Evolutionary conservation across 2,888 invertebrate genomes (phyloP).

Genomic region (Panopea generosa): DNA sequence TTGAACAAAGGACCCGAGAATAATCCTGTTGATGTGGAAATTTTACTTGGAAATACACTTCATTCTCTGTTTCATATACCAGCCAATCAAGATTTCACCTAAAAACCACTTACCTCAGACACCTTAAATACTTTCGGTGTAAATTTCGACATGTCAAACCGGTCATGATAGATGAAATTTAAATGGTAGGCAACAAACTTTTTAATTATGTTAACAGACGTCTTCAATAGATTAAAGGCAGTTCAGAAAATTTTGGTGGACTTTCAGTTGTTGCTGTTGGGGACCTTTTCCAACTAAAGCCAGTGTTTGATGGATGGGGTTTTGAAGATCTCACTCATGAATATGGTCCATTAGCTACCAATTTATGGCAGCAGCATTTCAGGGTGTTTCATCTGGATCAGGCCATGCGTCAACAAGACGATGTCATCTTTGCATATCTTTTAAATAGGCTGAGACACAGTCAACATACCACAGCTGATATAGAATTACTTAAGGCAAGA

Average conservation of each 20-base stretch:
- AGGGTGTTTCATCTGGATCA: constrained; percentile 38
- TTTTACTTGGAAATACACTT: constrained; percentile 55
- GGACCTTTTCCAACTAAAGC: constrained; percentile 55
- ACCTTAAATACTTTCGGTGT: constrained; percentile 32
- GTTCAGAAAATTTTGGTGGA: constrained; percentile 41
- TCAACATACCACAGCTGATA: constrained; percentile 10
- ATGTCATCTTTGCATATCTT: constrained; percentile 44
- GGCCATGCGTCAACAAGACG: constrained; percentile 54
- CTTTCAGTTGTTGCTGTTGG: constrained; percentile 48
- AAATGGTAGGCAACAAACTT: constrained; percentile 53
- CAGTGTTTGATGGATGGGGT: constrained; percentile 53
- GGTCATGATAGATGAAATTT: constrained; percentile 57
- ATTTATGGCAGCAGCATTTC: constrained; percentile 51
- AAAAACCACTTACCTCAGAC: constrained; percentile 24
- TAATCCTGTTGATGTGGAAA: constrained; percentile 34
- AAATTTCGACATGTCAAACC: constrained; percentile 20
- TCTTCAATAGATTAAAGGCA: constrained; percentile 40
- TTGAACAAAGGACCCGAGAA: constrained; percentile 2
- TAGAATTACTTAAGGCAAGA: constrained; percentile 4
- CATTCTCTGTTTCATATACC: constrained; percentile 46
- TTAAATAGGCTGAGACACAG: constrained; percentile 19
- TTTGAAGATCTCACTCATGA: constrained; percentile 13
- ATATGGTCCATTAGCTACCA: constrained; percentile 38
- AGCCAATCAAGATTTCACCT: constrained; percentile 41
- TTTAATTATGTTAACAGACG: constrained; percentile 38